Evolutionary conservation across 2,113 vertebrate genomes (phyloP).

Genomic region (Sebastes fasciatus): DNA sequence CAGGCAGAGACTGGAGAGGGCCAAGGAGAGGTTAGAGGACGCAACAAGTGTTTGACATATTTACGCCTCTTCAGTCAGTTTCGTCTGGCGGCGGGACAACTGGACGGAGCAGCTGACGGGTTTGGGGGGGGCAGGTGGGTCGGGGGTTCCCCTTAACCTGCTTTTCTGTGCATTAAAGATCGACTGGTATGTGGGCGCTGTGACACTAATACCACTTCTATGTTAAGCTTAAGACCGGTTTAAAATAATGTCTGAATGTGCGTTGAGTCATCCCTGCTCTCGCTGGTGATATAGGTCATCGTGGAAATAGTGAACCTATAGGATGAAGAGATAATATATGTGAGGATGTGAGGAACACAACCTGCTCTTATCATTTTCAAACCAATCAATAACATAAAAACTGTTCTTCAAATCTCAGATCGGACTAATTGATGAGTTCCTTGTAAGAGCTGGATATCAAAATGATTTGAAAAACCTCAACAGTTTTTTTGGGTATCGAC

Average conservation of each 20-base stretch:
- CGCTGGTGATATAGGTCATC: neutral
- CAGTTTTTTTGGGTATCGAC: too few species aligned
- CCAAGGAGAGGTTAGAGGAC: slow-evolving; percentile 52
- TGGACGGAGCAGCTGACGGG: slow-evolving; percentile 57
- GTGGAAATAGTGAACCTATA: neutral
- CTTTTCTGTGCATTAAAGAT: neutral
- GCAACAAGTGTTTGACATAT: slow-evolving; percentile 41
- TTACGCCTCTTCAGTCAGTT: slow-evolving; percentile 21
- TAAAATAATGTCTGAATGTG: neutral
- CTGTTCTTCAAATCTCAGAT: neutral
- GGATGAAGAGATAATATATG: neutral
- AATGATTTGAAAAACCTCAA: too few species aligned
- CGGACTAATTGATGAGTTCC: neutral
- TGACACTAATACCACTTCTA: neutral
- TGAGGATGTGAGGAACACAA: neutral
- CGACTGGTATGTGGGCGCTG: slow-evolving; percentile 22
- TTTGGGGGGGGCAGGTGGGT: neutral
- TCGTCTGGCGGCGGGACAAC: slow-evolving; percentile 44
- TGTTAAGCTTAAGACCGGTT: slow-evolving; percentile 4
- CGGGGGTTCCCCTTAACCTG: slow-evolving; percentile 38
- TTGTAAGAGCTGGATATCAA: neutral
- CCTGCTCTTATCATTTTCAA: neutral
- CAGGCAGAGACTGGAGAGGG: slow-evolving; percentile 34
- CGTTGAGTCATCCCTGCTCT: neutral
- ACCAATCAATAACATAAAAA: neutral